Conservation (phyloP, 2,888 invertebrate genomes). For the Acanthococcus lagerstroemiae region DNA sequence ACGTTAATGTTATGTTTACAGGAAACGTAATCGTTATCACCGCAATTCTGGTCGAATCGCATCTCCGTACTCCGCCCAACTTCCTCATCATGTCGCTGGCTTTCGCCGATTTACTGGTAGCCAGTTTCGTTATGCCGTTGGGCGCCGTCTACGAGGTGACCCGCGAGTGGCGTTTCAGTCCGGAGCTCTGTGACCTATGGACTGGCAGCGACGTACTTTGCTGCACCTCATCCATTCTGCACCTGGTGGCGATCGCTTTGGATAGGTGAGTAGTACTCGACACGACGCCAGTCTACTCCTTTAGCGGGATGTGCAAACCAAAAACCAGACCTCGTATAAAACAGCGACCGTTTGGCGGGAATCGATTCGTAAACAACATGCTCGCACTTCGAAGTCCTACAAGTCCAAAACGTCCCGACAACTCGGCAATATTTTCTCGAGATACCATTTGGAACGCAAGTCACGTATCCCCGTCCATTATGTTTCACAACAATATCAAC, state of each 20-base stretch:
- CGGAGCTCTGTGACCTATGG: conserved; percentile 86
- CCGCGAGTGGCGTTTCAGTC: conserved; percentile 73
- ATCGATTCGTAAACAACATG: no score
- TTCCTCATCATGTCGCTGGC: conserved; percentile 83
- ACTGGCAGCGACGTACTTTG: conserved; percentile 84
- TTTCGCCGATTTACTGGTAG: conserved; percentile 83
- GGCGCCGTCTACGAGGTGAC: conserved; percentile 62
- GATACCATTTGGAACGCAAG: no score
- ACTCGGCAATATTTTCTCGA: no score
- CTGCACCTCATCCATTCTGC: conserved; percentile 73
- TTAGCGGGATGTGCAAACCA: no score
- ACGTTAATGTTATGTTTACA: no score
- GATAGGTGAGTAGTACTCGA: conserved; percentile 60
- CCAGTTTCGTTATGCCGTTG: conserved; percentile 67
- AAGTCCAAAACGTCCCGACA: no score
- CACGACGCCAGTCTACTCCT: no score
- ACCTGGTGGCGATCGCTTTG: conserved; percentile 69
- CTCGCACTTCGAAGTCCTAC: no score
- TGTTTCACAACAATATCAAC: no score
- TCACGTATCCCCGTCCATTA: no score
- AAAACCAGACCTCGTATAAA: no score
- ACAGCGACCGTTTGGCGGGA: no score
- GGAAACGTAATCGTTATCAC: conserved; percentile 93
- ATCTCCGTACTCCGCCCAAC: conserved; percentile 79
- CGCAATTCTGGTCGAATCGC: conserved; percentile 76